phyloP scores from a whole-genome alignment of 2,113 vertebrate species.

The Brachyistius frenatus region DNA sequence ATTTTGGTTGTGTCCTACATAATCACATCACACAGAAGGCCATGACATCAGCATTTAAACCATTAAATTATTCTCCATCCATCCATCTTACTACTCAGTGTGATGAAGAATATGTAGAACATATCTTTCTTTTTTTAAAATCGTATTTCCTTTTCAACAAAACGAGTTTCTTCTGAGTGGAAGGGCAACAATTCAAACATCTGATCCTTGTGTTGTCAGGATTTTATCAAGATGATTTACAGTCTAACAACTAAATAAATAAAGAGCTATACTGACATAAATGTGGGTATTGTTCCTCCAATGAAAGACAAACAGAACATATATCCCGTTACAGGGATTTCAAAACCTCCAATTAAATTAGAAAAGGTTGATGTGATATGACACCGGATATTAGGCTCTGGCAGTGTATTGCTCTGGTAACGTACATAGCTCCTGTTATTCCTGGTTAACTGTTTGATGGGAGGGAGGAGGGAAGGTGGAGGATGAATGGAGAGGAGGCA shows the following conservation, averaged over 20 bases:
- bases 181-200: too few species aligned
- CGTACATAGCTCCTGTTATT: neutral
- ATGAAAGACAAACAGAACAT: neutral
- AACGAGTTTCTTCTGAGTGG: too few species aligned
- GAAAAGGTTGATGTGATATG: constrained; percentile 4
- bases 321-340: neutral
- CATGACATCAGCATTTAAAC: too few species aligned
- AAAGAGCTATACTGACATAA: neutral
- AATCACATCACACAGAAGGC: neutral
- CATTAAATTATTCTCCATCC: too few species aligned
- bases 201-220: neutral
- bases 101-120: too few species aligned
- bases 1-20: neutral
- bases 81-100: too few species aligned
- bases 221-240: neutral
- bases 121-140: too few species aligned
- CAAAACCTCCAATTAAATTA: constrained; percentile 7
- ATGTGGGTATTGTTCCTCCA: neutral
- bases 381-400: constrained; percentile 6
- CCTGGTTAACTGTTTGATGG: constrained; percentile 18
- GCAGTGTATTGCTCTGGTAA: neutral
- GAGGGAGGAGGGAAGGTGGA: constrained; percentile 11
- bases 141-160: too few species aligned
- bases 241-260: neutral
- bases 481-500: constrained; percentile 40